Evolutionary conservation across 1,140 invertebrate species (phyloP).

Genomic region (Centruroides sculpturatus): DNA sequence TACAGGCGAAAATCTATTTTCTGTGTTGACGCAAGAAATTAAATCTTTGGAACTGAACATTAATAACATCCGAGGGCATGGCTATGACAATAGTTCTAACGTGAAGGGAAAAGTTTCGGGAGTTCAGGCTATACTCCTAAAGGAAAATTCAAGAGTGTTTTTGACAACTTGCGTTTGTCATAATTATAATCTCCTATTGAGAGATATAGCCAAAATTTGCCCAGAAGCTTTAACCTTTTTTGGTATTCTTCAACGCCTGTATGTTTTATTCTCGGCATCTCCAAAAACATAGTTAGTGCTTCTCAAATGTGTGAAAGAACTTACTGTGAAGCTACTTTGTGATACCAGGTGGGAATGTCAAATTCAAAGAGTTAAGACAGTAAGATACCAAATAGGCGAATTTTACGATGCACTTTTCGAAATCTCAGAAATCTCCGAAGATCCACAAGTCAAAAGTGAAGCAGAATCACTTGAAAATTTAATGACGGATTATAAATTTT

Average conservation of each 20-base stretch:
- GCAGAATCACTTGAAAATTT: neutral
- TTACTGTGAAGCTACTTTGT: slow-evolving; percentile 22
- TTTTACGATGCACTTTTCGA: neutral
- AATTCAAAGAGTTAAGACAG: neutral
- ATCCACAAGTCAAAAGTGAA: neutral
- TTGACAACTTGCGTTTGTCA: slow-evolving; percentile 5
- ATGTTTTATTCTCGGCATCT: slow-evolving; percentile 22
- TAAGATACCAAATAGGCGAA: neutral
- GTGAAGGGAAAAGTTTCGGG: neutral
- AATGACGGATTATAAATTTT: neutral
- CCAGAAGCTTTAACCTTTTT: slow-evolving; percentile 13
- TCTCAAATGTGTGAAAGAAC: slow-evolving; percentile 18
- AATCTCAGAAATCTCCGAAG: neutral
- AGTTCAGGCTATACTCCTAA: neutral
- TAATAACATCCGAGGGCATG: too few species aligned
- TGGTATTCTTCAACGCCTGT: slow-evolving; percentile 21
- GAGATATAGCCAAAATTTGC: too few species aligned
- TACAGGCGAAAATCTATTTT: too few species aligned
- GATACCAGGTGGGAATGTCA: slow-evolving; percentile 22
- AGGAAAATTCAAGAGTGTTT: slow-evolving; percentile 4
- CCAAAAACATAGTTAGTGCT: slow-evolving; percentile 21
- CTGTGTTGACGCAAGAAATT: too few species aligned
- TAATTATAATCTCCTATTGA: neutral
- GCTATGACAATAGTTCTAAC: slow-evolving; percentile 1
- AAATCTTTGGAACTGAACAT: too few species aligned